phyloP scores from a whole-genome alignment of 1,140 invertebrate genomes.

The Drosophila pseudoobscura region DNA sequence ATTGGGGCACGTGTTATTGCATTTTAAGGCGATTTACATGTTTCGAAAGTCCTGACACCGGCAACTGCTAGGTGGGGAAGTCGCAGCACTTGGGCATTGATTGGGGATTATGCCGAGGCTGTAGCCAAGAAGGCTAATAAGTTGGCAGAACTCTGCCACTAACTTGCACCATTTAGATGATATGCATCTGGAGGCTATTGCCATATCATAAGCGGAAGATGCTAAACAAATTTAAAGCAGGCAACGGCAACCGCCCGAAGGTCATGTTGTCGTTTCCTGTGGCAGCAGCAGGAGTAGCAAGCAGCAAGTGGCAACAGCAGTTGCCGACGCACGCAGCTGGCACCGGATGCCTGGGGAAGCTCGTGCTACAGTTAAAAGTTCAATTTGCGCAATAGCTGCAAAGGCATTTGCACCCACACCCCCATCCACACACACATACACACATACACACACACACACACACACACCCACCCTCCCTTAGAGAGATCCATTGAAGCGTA shows the following conservation, averaged over 20 bases:
- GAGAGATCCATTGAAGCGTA: slow-evolving; percentile 70
- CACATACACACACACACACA: slow-evolving; percentile 30
- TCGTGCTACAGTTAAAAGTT: slow-evolving; percentile 80
- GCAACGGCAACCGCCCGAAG: slow-evolving; percentile 64
- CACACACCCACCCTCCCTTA: slow-evolving; percentile 19
- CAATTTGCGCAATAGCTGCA: slow-evolving; percentile 73
- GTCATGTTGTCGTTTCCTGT: slow-evolving; percentile 74
- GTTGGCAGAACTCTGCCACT: slow-evolving; percentile 37
- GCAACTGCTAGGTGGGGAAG: slow-evolving; percentile 1
- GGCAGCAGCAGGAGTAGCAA: slow-evolving; percentile 28
- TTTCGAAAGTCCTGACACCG: slow-evolving; percentile 1
- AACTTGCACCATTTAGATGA: slow-evolving; percentile 47
- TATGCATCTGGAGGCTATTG: slow-evolving; percentile 58
- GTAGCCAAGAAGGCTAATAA: slow-evolving; percentile 52
- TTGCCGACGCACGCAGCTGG: slow-evolving; percentile 63
- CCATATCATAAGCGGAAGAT: slow-evolving; percentile 75
- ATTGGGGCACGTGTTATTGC: slow-evolving; percentile 56
- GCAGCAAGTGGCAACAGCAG: slow-evolving; percentile 37
- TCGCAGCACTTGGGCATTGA: neutral
- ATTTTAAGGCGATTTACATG: slow-evolving; percentile 53
- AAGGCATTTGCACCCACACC: slow-evolving; percentile 58
- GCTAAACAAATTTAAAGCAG: slow-evolving; percentile 74
- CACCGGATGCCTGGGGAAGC: slow-evolving; percentile 76
- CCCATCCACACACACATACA: slow-evolving; percentile 15
- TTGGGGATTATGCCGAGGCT: slow-evolving; percentile 32